Evolutionary conservation across 2,888 invertebrate genomes (phyloP).

Genomic region (Dicyrtoma fusca): DNA sequence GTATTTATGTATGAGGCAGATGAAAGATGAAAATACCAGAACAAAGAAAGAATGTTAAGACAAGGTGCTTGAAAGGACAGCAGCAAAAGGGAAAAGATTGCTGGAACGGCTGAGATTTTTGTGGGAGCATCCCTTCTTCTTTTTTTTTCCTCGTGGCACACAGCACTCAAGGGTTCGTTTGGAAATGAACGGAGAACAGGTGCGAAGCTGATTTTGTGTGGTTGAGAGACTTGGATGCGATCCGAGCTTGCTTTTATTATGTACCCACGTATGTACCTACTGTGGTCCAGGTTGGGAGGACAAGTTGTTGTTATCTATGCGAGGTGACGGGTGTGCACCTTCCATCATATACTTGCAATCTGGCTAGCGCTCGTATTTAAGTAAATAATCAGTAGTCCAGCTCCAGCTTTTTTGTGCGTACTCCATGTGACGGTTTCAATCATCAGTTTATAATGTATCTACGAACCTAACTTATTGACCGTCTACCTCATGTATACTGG

Average conservation of each 20-base stretch:
- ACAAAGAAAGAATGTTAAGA: slow-evolving; percentile 23
- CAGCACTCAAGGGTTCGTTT: slow-evolving; percentile 6
- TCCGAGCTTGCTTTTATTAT: background rate
- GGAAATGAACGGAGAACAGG: slow-evolving; percentile 30
- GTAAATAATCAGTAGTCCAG: slow-evolving; percentile 1
- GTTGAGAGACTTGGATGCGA: background rate
- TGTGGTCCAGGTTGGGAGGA: too few relatives aligned
- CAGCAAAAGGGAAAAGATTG: slow-evolving; percentile 5
- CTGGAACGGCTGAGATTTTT: slow-evolving; percentile 21
- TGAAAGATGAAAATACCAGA: slow-evolving; percentile 34
- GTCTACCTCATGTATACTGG: too few relatives aligned
- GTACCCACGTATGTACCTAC: too few relatives aligned
- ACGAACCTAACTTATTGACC: too few relatives aligned
- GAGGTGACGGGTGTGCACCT: slow-evolving; percentile 14
- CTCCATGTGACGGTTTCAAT: slow-evolving; percentile 16
- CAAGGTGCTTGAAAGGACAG: slow-evolving; percentile 12
- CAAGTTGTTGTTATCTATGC: background rate
- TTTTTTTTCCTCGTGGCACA: background rate
- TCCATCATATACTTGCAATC: background rate
- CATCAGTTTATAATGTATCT: too few relatives aligned
- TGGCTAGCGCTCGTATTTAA: slow-evolving; percentile 3
- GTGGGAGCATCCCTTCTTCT: slow-evolving; percentile 1
- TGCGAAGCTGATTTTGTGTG: slow-evolving; percentile 27
- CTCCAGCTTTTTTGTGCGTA: background rate
- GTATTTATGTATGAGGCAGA: slow-evolving; percentile 18